Evolutionary conservation across 64 coral and sea anemone genomes (phyloP).

Genomic region (Acropora yongei): DNA sequence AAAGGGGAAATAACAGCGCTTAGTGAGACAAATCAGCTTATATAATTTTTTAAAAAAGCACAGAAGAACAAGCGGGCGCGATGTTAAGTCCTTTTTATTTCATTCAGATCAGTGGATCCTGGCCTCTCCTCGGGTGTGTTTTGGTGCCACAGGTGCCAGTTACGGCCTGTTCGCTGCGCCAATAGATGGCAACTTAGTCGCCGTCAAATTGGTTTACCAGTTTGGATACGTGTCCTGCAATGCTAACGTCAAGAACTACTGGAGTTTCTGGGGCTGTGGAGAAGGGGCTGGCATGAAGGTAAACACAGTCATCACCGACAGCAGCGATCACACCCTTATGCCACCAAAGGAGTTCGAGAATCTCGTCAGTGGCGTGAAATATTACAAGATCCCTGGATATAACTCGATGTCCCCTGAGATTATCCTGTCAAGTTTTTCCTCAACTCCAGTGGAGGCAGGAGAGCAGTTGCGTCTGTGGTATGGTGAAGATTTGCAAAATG

Average conservation of each 20-base stretch:
- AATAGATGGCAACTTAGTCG: background rate
- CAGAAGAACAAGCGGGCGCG: too few species aligned
- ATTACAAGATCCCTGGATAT: constrained; percentile 4
- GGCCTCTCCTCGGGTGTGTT: background rate
- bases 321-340: background rate
- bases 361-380: too few species aligned
- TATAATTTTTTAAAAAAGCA: background rate
- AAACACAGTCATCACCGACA: background rate
- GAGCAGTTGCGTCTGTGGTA: constrained; percentile 36
- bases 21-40: too few species aligned
- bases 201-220: background rate
- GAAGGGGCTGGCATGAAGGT: background rate
- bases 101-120: background rate
- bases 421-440: background rate
- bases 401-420: background rate
- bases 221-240: background rate
- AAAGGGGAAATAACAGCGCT: too few species aligned
- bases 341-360: background rate
- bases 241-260: too few species aligned
- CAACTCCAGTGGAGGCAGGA: background rate
- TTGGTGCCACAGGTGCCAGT: background rate
- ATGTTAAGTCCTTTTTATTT: background rate
- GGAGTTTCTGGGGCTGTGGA: constrained; percentile 15
- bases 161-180: background rate
- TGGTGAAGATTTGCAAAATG: constrained; percentile 9